Evolutionary conservation across 2,888 invertebrate genomes (phyloP), one percentile per base, ranked within the genome.

Genomic region (Neoascia interrupta): DNA sequence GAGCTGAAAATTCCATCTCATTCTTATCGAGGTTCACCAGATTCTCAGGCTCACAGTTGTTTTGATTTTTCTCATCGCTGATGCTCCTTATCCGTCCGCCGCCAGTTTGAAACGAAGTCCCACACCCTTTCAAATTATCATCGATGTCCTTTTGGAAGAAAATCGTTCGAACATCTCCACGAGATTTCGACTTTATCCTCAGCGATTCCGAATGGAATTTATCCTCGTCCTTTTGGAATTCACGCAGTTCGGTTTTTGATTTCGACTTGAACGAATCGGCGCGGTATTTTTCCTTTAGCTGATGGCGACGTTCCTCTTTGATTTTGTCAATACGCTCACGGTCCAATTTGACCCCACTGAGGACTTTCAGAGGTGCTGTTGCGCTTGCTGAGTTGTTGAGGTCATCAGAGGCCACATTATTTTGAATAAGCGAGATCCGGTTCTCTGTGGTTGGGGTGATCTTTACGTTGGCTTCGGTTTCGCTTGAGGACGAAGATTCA

Each of bases 301-400:
- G 95, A 82, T 93, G 94, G 53, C 97, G 90, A n/a, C 96, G 90
- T 85, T 97, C 96, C 85, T 96, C 96, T 89, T 97, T 97, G 86
- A 96, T 97, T 86, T 94, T 94, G 87, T 97, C 96, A 81, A 97
- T 96, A 43, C 96, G 89, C 85, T 96, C 96, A 45, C 96, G 90
- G 83, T 94, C 94, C 16, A 93, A 85, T 73, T 93, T 92, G 34
- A 89, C 89, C 16, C 87, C 89, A 61, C 91, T 91, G 5, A 92
- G 89, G 0, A 91, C 88, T 16, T 86, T 86, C 1, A 85, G 64
- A 6, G 83, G 84, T 4, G 69, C 70, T 3, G 70, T 60, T 81
- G 82, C 3, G 4, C 31, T 19, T 23, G 81, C 37, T 4, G 61
- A 56, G 13, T 76, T 81, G 23, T 76, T 76, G 10, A 81, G 63